A percentile compares a stretch with the other conserved stretches of the same genome.
These are phyloP conservation scores for Sarcophaga carnaria DNA, from an alignment of 2,888 invertebrate genomes.

Conservation along the genomic window DNA sequence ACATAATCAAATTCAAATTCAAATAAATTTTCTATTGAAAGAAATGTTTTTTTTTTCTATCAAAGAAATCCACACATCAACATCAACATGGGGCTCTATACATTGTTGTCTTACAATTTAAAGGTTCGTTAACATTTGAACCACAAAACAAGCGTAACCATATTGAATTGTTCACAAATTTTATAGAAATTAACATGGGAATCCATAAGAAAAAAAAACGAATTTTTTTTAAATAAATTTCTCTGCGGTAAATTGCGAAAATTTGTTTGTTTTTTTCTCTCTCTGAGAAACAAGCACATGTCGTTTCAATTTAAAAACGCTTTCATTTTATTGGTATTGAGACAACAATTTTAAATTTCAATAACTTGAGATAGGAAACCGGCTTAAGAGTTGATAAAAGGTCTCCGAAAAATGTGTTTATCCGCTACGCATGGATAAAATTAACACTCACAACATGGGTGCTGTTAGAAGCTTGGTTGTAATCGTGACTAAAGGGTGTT, in stretches of 20 bases:
- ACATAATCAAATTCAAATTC: slow-evolving; percentile 57
- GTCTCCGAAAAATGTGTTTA: too few species aligned
- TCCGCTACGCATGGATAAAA: too few species aligned
- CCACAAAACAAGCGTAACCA: slow-evolving; percentile 1
- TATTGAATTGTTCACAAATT: slow-evolving; percentile 43
- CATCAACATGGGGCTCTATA: neutral
- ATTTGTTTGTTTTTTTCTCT: too few species aligned
- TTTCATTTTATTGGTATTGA: too few species aligned
- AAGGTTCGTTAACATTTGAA: slow-evolving; percentile 56
- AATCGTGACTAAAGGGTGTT: too few species aligned
- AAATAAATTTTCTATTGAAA: slow-evolving; percentile 31
- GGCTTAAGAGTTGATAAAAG: too few species aligned
- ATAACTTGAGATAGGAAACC: too few species aligned
- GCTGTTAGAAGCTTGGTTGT: too few species aligned
- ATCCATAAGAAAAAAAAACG: neutral
- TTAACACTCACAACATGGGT: too few species aligned
- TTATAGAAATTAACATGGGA: slow-evolving; percentile 42
- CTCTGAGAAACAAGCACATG: neutral
- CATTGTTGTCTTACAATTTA: slow-evolving; percentile 37
- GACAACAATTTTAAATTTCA: too few species aligned
- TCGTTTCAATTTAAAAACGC: neutral
- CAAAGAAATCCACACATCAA: neutral
- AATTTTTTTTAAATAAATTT: neutral
- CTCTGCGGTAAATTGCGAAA: neutral
- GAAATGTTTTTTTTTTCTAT: slow-evolving; percentile 32